Conservation (phyloP, 30 jellyfish, hydroid and myxozoan species). For the Cassiopea xamachana region DNA sequence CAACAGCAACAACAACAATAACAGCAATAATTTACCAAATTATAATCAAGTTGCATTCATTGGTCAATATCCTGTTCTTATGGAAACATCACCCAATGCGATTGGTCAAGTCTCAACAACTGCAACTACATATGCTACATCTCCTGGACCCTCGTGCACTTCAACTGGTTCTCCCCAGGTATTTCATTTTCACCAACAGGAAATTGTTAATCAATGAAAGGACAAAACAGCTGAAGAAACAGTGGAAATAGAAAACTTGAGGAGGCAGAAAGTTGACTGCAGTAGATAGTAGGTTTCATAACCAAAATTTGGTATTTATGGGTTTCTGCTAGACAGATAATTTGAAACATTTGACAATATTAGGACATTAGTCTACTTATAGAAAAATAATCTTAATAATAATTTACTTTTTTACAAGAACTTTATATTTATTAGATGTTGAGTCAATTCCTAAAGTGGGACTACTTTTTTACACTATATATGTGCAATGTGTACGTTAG, state of each 20-base stretch:
- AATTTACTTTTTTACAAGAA: conserved; percentile 43
- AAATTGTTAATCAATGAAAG: conserved; percentile 47
- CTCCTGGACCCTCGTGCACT: conserved; percentile 71
- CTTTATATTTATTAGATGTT: conserved; percentile 46
- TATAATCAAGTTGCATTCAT: conserved; percentile 76
- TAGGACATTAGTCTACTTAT: not conserved
- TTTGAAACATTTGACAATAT: conserved; percentile 13
- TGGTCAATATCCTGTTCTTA: conserved; percentile 73
- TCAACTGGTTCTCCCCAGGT: conserved; percentile 61
- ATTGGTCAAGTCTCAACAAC: conserved; percentile 59
- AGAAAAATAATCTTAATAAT: not conserved
- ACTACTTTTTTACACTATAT: conserved; percentile 31
- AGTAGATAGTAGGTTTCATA: conserved; percentile 17
- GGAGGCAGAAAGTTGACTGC: not conserved
- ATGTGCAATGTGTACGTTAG: not conserved
- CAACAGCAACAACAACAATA: conserved; percentile 35
- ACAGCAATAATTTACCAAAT: conserved; percentile 56
- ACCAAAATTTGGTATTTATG: conserved; percentile 34
- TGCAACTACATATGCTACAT: conserved; percentile 61
- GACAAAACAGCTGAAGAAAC: not conserved
- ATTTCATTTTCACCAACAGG: conserved; percentile 67
- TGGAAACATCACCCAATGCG: conserved; percentile 54
- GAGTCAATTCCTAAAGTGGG: conserved; percentile 21
- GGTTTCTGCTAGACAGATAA: conserved; percentile 52
- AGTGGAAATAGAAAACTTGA: not conserved